Conservation (phyloP, 2,797 vertebrate species). For the Pygocentrus nattereri region DNA sequence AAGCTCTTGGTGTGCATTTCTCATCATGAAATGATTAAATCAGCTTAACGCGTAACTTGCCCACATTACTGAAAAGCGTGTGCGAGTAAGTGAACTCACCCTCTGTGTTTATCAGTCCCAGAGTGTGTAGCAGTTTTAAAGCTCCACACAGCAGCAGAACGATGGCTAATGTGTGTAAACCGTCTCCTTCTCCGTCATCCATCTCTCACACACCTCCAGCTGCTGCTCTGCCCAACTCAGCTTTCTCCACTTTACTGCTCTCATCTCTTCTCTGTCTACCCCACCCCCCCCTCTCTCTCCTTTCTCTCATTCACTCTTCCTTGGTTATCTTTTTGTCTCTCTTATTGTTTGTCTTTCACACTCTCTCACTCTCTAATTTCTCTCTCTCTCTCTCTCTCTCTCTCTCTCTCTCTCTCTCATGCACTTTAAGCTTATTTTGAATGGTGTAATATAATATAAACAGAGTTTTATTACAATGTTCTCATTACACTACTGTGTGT, state of each 20-base stretch:
- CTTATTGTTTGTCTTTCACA: not conserved
- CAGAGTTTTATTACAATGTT: not conserved
- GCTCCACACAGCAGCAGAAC: conserved; percentile 74
- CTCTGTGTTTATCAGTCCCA: conserved; percentile 78
- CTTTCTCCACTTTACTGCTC: conserved; percentile 3
- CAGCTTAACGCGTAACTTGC: not conserved
- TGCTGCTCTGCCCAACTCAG: not conserved
- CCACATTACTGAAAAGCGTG: not conserved
- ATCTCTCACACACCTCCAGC: conserved; percentile 46
- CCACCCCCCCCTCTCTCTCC: conserved; percentile 19
- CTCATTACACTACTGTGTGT: not conserved
- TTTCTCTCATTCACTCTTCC: not conserved
- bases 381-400: conserved; percentile 1
- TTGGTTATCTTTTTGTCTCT: not conserved
- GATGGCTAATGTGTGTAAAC: conserved; percentile 71
- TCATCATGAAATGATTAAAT: too few species aligned
- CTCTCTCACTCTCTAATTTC: conserved; percentile 9
- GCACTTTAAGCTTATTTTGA: not conserved
- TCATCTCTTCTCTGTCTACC: not conserved
- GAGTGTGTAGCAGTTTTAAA: conserved; percentile 75
- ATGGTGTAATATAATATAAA: not conserved
- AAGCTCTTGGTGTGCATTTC: too few species aligned
- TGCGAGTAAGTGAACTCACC: conserved; percentile 71
- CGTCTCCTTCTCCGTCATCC: conserved; percentile 70
- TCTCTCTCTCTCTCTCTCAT: conserved; percentile 1